phyloP scores from a whole-genome alignment of 2,888 invertebrate species.

The Philaethria dido region DNA sequence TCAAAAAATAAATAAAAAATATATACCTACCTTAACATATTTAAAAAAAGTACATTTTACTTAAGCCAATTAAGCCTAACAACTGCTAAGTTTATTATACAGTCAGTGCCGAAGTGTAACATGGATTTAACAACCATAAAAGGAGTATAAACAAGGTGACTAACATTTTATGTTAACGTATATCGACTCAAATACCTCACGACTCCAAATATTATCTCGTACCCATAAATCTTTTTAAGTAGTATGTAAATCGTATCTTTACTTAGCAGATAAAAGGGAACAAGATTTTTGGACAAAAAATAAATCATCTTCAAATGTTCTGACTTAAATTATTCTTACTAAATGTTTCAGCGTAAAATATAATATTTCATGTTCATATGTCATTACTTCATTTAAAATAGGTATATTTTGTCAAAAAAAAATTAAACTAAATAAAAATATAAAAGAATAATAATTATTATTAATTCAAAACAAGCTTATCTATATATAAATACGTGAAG shows the following conservation, averaged over 20 bases:
- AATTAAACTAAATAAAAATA: too few relatives aligned
- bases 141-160: conserved; percentile 20
- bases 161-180: conserved; percentile 31
- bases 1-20: not conserved
- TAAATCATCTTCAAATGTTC: conserved; percentile 2
- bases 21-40: not conserved
- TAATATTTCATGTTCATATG: too few relatives aligned
- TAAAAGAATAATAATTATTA: too few relatives aligned
- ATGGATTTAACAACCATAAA: conserved; percentile 20
- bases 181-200: conserved; percentile 31
- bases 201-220: conserved; percentile 40
- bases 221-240: conserved; percentile 45
- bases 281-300: conserved; percentile 25
- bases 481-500: too few relatives aligned
- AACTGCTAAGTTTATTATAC: too few relatives aligned
- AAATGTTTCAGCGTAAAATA: not conserved
- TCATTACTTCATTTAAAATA: too few relatives aligned
- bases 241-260: conserved; percentile 45
- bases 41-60: conserved; percentile 5
- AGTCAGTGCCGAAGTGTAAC: conserved; percentile 2
- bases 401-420: too few relatives aligned
- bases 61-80: conserved; percentile 6
- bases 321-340: not conserved
- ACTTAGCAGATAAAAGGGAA: conserved; percentile 39
- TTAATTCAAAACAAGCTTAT: not conserved